Evolutionary conservation across 2,113 vertebrate species (phyloP).

Genomic region (Danio rerio): GRCz12tu NC_133181.1:27422001-27422500

Average conservation of each 20-base stretch:
- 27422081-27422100: constrained; percentile 68
- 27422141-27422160: constrained; percentile 79
- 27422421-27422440: too few species aligned
- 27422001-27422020: constrained; percentile 43
- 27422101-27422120: constrained; percentile 78
- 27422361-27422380: too few species aligned
- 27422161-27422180: constrained; percentile 87
- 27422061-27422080: constrained; percentile 50
- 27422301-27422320: constrained; percentile 69
- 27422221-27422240: constrained; percentile 64
- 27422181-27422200: constrained; percentile 86
- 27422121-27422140: constrained; percentile 85
- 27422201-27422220: constrained; percentile 76
- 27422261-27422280: constrained; percentile 80
- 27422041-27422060: constrained; percentile 50
- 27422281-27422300: constrained; percentile 81
- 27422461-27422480: too few species aligned
- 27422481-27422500: too few species aligned
- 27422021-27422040: constrained; percentile 48
- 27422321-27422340: constrained; percentile 46
- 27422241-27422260: constrained; percentile 84
- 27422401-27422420: too few species aligned
- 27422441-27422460: too few species aligned
- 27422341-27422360: constrained; percentile 52
- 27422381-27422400: too few species aligned